phyloP scores from a whole-genome alignment of 2,888 invertebrate species.

The Scaptomyza parva region DNA sequence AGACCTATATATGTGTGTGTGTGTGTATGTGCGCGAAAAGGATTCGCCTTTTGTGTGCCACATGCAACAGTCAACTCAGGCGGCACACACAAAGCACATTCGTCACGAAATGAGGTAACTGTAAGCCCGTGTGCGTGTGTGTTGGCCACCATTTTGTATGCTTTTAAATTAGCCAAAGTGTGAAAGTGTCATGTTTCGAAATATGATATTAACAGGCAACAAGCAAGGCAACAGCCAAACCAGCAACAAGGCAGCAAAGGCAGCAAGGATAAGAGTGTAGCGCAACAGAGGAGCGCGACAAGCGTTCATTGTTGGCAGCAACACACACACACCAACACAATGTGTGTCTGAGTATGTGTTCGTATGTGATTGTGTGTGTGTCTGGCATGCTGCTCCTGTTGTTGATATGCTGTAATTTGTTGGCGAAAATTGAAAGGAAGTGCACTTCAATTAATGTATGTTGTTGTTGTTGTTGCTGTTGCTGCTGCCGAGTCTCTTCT shows the following conservation, averaged over 20 bases:
- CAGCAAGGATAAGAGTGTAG: conserved; percentile 24
- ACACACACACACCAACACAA: conserved; percentile 1
- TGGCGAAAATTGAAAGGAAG: conserved; percentile 76
- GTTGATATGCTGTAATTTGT: conserved; percentile 70
- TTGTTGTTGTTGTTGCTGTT: conserved; percentile 14
- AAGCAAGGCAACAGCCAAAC: no score
- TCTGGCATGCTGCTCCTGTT: conserved; percentile 37
- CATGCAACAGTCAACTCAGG: conserved; percentile 64
- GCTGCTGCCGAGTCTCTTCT: conserved; percentile 14
- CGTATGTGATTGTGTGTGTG: conserved; percentile 1
- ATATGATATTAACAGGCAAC: conserved; percentile 77
- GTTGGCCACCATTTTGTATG: conserved; percentile 76
- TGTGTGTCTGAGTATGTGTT: neutral
- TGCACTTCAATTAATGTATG: conserved; percentile 73
- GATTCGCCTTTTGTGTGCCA: conserved; percentile 55
- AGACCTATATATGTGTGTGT: conserved; percentile 20
- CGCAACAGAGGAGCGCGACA: conserved; percentile 20
- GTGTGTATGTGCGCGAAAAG: conserved; percentile 48
- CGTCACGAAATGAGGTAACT: conserved; percentile 68
- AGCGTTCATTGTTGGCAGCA: conserved; percentile 23
- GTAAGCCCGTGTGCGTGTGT: conserved; percentile 66
- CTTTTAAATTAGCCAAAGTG: conserved; percentile 82
- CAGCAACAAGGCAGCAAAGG: no score
- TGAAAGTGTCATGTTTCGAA: conserved; percentile 82
- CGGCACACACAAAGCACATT: conserved; percentile 67